These are phyloP conservation scores for Odocoileus virginianus DNA, from an alignment of 2,113 vertebrate species.

Conservation along the genomic window DNA sequence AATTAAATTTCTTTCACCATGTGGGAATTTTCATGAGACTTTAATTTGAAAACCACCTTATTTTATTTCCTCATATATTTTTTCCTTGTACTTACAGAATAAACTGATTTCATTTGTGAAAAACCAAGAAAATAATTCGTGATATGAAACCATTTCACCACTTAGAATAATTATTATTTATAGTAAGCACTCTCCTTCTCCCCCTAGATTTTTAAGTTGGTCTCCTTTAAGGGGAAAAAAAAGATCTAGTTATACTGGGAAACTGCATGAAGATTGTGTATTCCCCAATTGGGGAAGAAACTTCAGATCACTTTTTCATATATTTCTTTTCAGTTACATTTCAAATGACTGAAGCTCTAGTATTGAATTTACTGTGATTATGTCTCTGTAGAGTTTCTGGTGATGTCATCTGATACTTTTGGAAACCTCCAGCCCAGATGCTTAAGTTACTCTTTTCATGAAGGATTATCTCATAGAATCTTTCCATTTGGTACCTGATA, in stretches of 20 bases:
- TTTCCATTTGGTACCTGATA: background rate
- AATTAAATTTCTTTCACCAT: slow-evolving; percentile 5
- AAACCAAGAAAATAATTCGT: slow-evolving; percentile 26
- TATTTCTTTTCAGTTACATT: background rate
- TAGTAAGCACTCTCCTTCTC: background rate
- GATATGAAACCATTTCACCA: slow-evolving; percentile 17
- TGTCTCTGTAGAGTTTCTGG: background rate
- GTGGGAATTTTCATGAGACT: slow-evolving; percentile 6
- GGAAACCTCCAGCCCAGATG: background rate
- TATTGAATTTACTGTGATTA: background rate
- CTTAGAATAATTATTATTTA: background rate
- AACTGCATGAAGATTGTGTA: background rate
- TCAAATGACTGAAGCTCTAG: background rate
- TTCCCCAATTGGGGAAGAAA: background rate
- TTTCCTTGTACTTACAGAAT: background rate
- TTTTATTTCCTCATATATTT: slow-evolving; percentile 17
- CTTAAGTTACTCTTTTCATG: background rate
- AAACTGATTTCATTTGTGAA: slow-evolving; percentile 21
- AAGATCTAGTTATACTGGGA: background rate
- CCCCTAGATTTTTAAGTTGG: background rate
- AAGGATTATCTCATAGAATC: slow-evolving; percentile 7
- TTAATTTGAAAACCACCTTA: slow-evolving; percentile 7
- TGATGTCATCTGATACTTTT: background rate
- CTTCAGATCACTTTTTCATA: background rate
- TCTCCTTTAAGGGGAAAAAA: background rate